Evolutionary conservation across 2,888 invertebrate genomes (phyloP), one percentile per base, ranked within the genome.

Genomic region (Leptopilina myrica): DNA sequence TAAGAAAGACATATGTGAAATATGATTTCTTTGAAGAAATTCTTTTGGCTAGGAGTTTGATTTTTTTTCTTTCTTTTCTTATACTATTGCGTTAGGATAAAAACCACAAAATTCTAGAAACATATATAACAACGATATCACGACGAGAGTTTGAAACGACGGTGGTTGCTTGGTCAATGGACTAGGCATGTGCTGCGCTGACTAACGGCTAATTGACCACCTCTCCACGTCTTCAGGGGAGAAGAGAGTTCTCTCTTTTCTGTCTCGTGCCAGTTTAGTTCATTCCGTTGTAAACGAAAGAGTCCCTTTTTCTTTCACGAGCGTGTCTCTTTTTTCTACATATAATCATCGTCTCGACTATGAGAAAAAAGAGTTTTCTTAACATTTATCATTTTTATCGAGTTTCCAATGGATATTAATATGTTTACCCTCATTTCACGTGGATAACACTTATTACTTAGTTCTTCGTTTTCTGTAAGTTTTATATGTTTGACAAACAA

Each of bases 131-230:
- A 43, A 20, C 20, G 20, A 20, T 20, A 20, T 20, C 7, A 80
- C 73, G 76, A 75, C 78, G 76, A 78, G 78, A 75, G 20, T 11
- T 49, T 9, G 49, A 20, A 53, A 73, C 14, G n/a, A 53, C n/a
- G 73, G 73, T 73, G 73, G 73, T 56, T 33, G 33, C 53, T 73
- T 73, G 56, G 73, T 73, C 73, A 73, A 56, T 76, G 80, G 76
- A 26, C 67, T 75, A 76, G 86, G 86, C 86, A 86, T 87, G 86
- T 86, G 87, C 83, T 86, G 87, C 83, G 80, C 81, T 85, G 87
- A 88, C 89, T 90, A 91, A 90, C 90, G 90, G 91, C 90, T 90
- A 91, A 91, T 91, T 90, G 90, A 87, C 91, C 90, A 89, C 89
- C 87, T 89, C 89, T 89, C 87, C 88, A 81, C 67, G n/a, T 78